Evolutionary conservation across 2,888 invertebrate genomes (phyloP).

Genomic region (Cryptus armator): DNA sequence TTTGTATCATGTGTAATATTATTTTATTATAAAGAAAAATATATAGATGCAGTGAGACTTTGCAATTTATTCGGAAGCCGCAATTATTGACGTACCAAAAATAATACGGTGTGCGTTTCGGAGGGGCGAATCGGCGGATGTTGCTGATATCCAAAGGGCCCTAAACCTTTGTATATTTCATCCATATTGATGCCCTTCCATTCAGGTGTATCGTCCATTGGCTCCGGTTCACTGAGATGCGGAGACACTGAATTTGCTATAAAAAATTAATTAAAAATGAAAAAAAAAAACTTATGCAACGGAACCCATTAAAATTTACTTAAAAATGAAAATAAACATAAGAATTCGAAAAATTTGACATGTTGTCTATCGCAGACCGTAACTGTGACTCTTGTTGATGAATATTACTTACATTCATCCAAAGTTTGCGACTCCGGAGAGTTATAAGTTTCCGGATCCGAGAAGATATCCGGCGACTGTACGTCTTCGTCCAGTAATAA

Average conservation of each 20-base stretch:
- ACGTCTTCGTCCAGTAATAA: constrained; percentile 76
- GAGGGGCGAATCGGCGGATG: constrained; percentile 87
- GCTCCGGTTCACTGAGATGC: constrained; percentile 76
- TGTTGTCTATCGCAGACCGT: background rate
- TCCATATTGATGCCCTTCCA: constrained; percentile 85
- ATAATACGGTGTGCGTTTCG: constrained; percentile 89
- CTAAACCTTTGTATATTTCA: constrained; percentile 85
- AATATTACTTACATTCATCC: constrained; percentile 74
- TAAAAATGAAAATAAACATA: background rate
- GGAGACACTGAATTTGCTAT: constrained; percentile 73
- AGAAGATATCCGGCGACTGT: constrained; percentile 77
- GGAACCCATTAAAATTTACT: background rate
- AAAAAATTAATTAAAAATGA: constrained; percentile 8
- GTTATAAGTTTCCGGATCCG: constrained; percentile 73
- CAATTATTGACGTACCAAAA: constrained; percentile 82
- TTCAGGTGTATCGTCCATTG: constrained; percentile 75
- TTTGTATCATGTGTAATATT: too few species aligned
- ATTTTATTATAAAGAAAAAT: too few species aligned
- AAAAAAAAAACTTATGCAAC: constrained; percentile 20
- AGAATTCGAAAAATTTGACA: background rate
- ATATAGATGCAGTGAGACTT: too few species aligned
- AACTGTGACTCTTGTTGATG: background rate
- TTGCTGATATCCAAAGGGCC: constrained; percentile 84
- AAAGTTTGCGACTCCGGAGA: constrained; percentile 70
- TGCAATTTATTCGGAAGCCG: background rate